Percentiles rank a stretch among this genome's conserved stretches.
Conservation (phyloP, 2,113 vertebrate species). For the Tragulus kanchil region DNA sequence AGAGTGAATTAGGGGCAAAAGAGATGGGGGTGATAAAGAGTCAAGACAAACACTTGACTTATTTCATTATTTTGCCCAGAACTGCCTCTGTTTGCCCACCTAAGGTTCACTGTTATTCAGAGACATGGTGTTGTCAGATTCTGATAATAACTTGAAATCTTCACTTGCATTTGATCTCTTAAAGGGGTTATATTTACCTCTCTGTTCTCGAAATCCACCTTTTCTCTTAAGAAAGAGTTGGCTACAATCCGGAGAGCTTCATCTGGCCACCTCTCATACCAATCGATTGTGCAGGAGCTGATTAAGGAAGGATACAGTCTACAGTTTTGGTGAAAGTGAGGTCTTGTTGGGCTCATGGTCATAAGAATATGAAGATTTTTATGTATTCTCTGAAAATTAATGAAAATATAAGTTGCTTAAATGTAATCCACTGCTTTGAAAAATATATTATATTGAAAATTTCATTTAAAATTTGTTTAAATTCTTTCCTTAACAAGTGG, state of each 20-base stretch:
- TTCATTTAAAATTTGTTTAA: neutral
- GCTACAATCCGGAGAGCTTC: conserved; percentile 81
- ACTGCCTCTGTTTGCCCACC: neutral
- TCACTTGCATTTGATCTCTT: neutral
- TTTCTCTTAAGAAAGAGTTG: conserved; percentile 71
- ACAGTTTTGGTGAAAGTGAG: conserved; percentile 78
- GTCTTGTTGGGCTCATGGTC: conserved; percentile 78
- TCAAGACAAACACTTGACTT: neutral
- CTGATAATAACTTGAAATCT: neutral
- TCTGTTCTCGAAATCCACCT: conserved; percentile 58
- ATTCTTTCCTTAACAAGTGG: neutral
- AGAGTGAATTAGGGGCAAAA: neutral
- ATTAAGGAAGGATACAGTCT: conserved; percentile 80
- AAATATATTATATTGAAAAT: neutral
- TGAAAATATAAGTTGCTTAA: neutral
- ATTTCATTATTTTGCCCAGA: neutral
- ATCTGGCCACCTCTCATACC: conserved; percentile 80
- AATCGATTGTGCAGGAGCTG: conserved; percentile 83
- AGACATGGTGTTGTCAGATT: neutral
- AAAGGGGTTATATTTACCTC: conserved; percentile 56
- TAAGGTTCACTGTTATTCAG: neutral
- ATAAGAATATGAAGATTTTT: conserved; percentile 85
- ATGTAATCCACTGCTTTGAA: neutral
- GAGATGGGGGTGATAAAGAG: neutral
- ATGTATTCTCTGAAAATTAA: conserved; percentile 80